Base-by-base conservation (phyloP, 1,140 invertebrate genomes). In the Euschistus heros region DNA sequence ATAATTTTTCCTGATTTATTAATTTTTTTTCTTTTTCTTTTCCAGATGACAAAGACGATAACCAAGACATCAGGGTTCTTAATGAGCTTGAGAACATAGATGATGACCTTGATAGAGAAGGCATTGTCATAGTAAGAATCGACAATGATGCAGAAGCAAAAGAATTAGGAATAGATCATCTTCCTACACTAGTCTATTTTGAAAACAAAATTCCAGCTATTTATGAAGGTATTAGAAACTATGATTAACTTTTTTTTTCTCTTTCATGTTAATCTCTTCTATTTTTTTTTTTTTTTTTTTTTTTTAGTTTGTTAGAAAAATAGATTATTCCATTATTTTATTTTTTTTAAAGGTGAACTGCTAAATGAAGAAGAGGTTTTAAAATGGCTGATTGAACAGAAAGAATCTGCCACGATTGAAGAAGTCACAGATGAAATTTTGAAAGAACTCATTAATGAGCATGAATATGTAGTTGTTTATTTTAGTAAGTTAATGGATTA, bases 341-440 rank as follows among this genome's bases (percentile, higher is more conserved):
- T 47, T 33, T 17, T 54, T 33, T 68, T 72, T 2, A 50, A 67
- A 80, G 80, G 92, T 44, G 91, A 94, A 77, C 78, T 95, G 0
- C 85, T 90, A 75, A 92, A 94, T 73, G 92, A 95, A 78, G 89
- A 95, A 69, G 88, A 92, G 78, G 92, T 96, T 7, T 76, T 95
- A 5, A 82, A 88, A 70, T 95, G 92, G 93, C 77, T 96, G 2
- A 82, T 95, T 67, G 83, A 92, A 71, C 92, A 95, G 73, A 93
- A 94, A 75, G 88, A 86, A 72, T 86, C 88, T 0, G 91, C 92
- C 44, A 94, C 92, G 0, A 96, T 96, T 69, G 92, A 95, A 80
- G 91, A 94, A 80, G 91, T 95, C 20, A 94, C 91, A 0, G 91
- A 94, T 74, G 91, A 94, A 79, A 94, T 94, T 72, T 76, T 95